A percentile compares a stretch with the other conserved stretches of the same genome.
These are phyloP conservation scores for Ptilorrhoa leucosticta DNA, from an alignment of 2,113 vertebrate genomes.

Conservation along the genomic window DNA sequence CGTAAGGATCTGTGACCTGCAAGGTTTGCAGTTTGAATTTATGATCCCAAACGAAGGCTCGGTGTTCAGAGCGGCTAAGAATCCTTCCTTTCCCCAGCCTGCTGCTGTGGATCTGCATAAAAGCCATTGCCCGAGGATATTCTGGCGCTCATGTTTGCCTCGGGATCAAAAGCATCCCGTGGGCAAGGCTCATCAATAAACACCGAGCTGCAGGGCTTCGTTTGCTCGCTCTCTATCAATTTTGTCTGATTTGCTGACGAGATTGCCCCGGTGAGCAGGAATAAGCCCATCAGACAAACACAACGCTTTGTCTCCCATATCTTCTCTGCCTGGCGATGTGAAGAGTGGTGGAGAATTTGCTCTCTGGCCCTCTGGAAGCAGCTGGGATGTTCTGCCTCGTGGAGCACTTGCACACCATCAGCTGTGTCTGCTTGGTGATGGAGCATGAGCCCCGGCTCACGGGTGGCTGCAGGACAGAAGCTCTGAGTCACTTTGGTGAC, in stretches of 20 bases:
- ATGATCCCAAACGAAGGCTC: neutral
- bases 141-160: neutral
- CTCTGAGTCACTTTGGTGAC: neutral
- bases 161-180: neutral
- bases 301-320: neutral
- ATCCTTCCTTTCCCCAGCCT: neutral
- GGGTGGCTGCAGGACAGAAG: neutral
- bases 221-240: constrained; percentile 11
- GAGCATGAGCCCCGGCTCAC: neutral
- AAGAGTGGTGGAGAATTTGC: neutral
- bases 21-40: neutral
- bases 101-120: neutral
- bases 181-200: constrained; percentile 8
- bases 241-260: constrained; percentile 51
- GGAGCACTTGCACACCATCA: neutral
- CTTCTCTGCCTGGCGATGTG: neutral
- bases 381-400: neutral
- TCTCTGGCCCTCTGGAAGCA: neutral
- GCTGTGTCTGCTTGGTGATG: neutral
- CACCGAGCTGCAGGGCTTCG: neutral
- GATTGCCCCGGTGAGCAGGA: constrained; percentile 22
- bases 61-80: neutral
- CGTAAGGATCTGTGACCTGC: accelerated
- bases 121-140: neutral
- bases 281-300: constrained; percentile 41